Evolutionary conservation across 2,113 vertebrate genomes (phyloP).

Genomic region (Proterorhinus semilunaris): DNA sequence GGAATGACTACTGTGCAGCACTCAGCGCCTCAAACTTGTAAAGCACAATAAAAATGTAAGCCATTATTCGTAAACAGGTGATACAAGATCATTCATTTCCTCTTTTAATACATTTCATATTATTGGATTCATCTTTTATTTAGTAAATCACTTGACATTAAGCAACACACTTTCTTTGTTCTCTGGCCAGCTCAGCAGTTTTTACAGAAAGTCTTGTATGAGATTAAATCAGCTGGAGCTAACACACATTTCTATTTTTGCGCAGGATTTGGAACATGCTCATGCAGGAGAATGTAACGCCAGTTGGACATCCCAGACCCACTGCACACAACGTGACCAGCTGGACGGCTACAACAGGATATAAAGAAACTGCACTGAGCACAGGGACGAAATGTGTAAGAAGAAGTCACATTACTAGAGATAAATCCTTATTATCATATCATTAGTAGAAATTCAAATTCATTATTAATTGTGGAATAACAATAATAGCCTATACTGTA

Average conservation of each 20-base stretch:
- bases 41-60: too few relatives aligned
- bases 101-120: too few relatives aligned
- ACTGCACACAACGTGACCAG: constrained; percentile 32
- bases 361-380: constrained; percentile 17
- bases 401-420: background rate
- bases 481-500: too few relatives aligned
- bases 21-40: too few relatives aligned
- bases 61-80: too few relatives aligned
- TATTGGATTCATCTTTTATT: too few relatives aligned
- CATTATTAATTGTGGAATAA: too few relatives aligned
- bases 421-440: background rate
- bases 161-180: background rate
- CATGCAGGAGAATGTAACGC: constrained; percentile 13
- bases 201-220: constrained; percentile 9
- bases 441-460: background rate
- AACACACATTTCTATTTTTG: constrained; percentile 21
- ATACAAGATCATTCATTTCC: too few relatives aligned
- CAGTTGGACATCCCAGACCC: constrained; percentile 24
- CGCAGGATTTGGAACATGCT: constrained; percentile 14
- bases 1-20: too few relatives aligned
- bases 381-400: background rate
- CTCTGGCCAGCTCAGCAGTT: background rate
- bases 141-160: background rate
- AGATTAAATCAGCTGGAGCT: constrained; percentile 19
- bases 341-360: constrained; percentile 30